These are phyloP conservation scores for Phrynocephalus versicolor DNA, from an alignment of 2,113 vertebrate species.

Conservation along the genomic window DNA sequence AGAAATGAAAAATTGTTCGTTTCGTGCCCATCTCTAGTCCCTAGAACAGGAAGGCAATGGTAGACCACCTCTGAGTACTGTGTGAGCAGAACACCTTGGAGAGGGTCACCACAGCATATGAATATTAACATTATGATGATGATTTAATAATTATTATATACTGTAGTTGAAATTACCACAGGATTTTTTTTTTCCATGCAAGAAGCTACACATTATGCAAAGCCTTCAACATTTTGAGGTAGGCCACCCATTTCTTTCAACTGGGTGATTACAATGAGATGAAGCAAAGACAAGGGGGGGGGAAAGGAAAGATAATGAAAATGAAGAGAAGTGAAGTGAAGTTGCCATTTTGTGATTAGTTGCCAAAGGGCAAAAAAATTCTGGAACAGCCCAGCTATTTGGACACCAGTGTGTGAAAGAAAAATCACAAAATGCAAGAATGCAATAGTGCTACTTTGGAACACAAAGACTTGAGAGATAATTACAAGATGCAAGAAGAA, in stretches of 20 bases:
- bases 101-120: too few relatives aligned
- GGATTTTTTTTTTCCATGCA: neutral
- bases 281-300: slow-evolving; percentile 13
- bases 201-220: neutral
- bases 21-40: too few relatives aligned
- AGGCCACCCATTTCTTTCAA: neutral
- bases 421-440: neutral
- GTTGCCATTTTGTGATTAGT: slow-evolving; percentile 7
- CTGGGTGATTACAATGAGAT: neutral
- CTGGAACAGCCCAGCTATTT: neutral
- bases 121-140: too few relatives aligned
- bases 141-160: too few relatives aligned
- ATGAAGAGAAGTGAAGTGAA: neutral
- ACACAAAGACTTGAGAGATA: neutral
- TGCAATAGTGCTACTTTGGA: neutral
- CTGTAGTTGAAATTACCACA: slow-evolving; percentile 27
- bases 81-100: too few relatives aligned
- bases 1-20: too few relatives aligned
- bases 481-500: slow-evolving; percentile 5
- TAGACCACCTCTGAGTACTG: too few relatives aligned
- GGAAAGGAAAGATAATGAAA: neutral
- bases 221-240: slow-evolving; percentile 2
- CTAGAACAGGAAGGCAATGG: too few relatives aligned
- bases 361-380: slow-evolving; percentile 13
- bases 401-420: neutral